Conservation (phyloP, 2,888 invertebrate genomes). For the Gymnosoma rotundatum region DNA sequence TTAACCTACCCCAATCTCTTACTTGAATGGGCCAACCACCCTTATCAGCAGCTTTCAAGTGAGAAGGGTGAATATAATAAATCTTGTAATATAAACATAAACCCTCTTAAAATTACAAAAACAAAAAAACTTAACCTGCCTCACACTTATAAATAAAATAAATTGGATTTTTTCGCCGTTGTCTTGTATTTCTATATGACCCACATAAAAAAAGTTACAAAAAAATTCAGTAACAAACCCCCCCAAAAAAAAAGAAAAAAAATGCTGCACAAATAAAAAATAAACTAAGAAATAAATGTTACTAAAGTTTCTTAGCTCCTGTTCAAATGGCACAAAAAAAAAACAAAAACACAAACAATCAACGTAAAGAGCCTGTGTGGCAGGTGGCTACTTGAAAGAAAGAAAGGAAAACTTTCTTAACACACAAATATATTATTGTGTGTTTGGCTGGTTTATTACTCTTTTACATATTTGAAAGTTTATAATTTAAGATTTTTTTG, state of each 20-base stretch:
- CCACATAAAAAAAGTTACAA: conserved; percentile 41
- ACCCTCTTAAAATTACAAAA: background rate
- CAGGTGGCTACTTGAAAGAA: too few relatives aligned
- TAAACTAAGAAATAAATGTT: conserved; percentile 12
- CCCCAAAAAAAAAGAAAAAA: conserved; percentile 2
- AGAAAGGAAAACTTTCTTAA: too few relatives aligned
- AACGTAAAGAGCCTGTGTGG: too few relatives aligned
- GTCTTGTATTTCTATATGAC: conserved; percentile 34
- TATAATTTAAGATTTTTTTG: too few relatives aligned
- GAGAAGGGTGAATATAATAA: conserved; percentile 26
- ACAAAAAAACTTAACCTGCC: conserved; percentile 52
- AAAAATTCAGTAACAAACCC: conserved; percentile 17
- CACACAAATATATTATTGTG: too few relatives aligned
- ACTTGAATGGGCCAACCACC: conserved; percentile 18
- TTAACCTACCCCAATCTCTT: conserved; percentile 28
- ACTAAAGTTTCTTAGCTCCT: conserved; percentile 67
- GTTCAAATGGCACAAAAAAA: conserved; percentile 63
- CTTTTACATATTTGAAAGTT: too few relatives aligned
- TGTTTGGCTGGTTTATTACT: too few relatives aligned
- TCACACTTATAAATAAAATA: conserved; percentile 14
- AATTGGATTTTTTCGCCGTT: background rate
- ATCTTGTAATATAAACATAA: conserved; percentile 31
- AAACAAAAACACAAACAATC: conserved; percentile 52
- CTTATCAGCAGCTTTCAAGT: conserved; percentile 39
- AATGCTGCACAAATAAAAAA: background rate